Percentiles rank a stretch among this genome's conserved stretches.
These are phyloP conservation scores for Prenolepis imparis DNA, from an alignment of 2,888 invertebrate genomes.

Conservation along the genomic window DNA sequence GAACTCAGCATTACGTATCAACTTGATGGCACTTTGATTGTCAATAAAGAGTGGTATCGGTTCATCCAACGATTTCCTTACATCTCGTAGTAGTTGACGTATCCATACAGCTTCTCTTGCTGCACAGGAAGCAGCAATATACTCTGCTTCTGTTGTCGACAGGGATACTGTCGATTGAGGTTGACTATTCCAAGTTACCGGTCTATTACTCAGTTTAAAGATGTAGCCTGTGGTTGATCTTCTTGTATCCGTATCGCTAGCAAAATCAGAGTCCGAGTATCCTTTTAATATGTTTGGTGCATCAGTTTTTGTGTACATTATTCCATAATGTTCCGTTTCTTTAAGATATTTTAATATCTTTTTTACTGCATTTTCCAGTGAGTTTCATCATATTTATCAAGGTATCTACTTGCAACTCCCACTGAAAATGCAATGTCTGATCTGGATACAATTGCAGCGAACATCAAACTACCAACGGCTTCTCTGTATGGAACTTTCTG, in stretches of 20 bases:
- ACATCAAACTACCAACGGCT: conserved; percentile 15
- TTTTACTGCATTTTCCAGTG: conserved; percentile 22
- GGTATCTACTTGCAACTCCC: conserved; percentile 37
- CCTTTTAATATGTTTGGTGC: conserved; percentile 23
- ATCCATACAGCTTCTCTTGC: conserved; percentile 64
- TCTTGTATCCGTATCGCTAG: conserved; percentile 61
- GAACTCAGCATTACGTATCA: conserved; percentile 64
- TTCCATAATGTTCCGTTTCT: not conserved
- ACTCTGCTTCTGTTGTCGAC: conserved; percentile 50
- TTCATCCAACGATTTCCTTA: not conserved
- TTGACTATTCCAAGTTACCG: conserved; percentile 68
- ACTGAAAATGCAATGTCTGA: conserved; percentile 46
- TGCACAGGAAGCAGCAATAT: conserved; percentile 68
- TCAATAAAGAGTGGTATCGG: conserved; percentile 33
- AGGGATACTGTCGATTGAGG: conserved; percentile 59
- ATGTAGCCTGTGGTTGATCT: conserved; percentile 70
- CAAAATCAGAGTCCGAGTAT: conserved; percentile 62
- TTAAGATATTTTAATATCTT: not conserved
- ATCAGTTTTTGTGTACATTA: not conserved
- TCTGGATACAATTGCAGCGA: conserved; percentile 23
- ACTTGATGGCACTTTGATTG: conserved; percentile 60
- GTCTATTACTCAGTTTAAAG: conserved; percentile 56
- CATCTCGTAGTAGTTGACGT: conserved; percentile 61
- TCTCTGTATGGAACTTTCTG: not conserved
- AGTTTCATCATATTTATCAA: not conserved